phyloP scores from a whole-genome alignment of 2,888 invertebrate genomes.

The Nemotelus pantherinus region DNA sequence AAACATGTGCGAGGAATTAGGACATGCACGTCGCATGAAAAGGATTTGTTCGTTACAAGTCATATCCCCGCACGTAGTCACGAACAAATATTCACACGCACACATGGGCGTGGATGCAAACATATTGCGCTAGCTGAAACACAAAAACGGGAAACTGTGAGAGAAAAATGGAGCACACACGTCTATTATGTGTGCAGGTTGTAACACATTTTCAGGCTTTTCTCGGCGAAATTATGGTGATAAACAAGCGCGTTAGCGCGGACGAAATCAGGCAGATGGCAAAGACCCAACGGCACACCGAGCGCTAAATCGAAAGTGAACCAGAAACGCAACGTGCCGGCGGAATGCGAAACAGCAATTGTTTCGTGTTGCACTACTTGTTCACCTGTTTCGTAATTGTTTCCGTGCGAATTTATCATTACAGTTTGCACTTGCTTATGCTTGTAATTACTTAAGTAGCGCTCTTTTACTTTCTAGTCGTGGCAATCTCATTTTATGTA shows the following conservation, averaged over 20 bases:
- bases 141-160: conserved; percentile 21
- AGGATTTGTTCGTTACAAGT: conserved; percentile 29
- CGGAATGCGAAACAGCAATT: conserved; percentile 18
- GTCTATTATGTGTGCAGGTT: conserved; percentile 13
- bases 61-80: conserved; percentile 19
- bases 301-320: conserved; percentile 29
- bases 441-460: conserved; percentile 41
- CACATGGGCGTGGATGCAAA: not conserved
- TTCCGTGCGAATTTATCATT: conserved; percentile 26
- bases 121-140: conserved; percentile 19
- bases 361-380: conserved; percentile 8
- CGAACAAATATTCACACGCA: not conserved
- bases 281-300: not conserved
- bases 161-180: conserved; percentile 25
- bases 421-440: conserved; percentile 29
- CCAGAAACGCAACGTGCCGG: not conserved
- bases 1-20: conserved; percentile 4
- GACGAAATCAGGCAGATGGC: not conserved
- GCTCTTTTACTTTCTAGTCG: conserved; percentile 8
- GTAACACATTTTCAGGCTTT: conserved; percentile 27
- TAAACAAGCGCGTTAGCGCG: not conserved
- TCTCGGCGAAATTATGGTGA: conserved; percentile 24
- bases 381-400: conserved; percentile 26
- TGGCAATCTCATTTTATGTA: not conserved
- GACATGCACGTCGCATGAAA: conserved; percentile 32